Percentiles rank a stretch among this genome's conserved stretches.
Evolutionary conservation across 2,888 invertebrate species (phyloP).

Genomic region (Drepana falcataria): DNA sequence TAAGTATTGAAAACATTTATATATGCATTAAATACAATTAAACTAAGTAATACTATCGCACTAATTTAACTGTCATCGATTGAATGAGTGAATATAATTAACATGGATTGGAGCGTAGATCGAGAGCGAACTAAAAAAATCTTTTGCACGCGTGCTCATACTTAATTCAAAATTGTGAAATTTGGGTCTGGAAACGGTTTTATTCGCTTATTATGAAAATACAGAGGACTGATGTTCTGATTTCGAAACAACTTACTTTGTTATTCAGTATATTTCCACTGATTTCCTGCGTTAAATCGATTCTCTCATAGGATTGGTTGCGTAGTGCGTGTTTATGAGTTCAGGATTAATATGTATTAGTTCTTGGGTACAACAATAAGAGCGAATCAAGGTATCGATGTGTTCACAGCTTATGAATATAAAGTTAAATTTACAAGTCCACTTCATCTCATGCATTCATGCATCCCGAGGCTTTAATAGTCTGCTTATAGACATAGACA

Average conservation of each 20-base stretch:
- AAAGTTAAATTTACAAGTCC: constrained; percentile 49
- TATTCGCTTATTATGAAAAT: constrained; percentile 37
- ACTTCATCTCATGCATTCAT: constrained; percentile 50
- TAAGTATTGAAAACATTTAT: no score
- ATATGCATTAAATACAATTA: no score
- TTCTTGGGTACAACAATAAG: constrained; percentile 49
- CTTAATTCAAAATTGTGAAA: constrained; percentile 45
- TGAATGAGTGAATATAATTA: no score
- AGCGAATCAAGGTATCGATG: constrained; percentile 51
- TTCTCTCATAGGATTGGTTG: constrained; percentile 30
- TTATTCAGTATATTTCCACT: constrained; percentile 46
- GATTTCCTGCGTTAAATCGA: constrained; percentile 32
- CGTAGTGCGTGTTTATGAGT: constrained; percentile 35
- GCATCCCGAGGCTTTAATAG: constrained; percentile 27
- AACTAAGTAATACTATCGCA: no score
- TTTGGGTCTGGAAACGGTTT: constrained; percentile 47
- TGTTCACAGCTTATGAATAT: constrained; percentile 60
- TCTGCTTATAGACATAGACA: constrained; percentile 27
- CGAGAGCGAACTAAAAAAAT: constrained; percentile 51
- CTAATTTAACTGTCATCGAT: no score
- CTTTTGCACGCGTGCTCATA: constrained; percentile 51
- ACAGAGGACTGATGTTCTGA: constrained; percentile 30
- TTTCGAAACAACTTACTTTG: constrained; percentile 41
- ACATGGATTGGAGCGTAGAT: constrained; percentile 29
- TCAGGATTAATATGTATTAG: constrained; percentile 62